Conservation (phyloP, 2,113 vertebrate genomes). For the Syngnathus typhle region DNA sequence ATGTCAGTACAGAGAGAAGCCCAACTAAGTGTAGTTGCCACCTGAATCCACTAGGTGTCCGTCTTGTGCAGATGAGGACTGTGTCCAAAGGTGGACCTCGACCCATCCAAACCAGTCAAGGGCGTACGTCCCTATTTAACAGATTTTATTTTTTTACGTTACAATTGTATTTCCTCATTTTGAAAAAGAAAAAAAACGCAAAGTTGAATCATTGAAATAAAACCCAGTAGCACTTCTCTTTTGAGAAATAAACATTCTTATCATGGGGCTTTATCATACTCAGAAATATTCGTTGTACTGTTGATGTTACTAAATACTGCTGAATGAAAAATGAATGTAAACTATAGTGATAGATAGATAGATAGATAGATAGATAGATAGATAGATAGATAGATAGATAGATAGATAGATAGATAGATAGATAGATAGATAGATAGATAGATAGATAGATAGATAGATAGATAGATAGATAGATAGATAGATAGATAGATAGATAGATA, state of each 20-base stretch:
- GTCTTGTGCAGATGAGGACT: constrained; percentile 46
- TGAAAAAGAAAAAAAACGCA: too few relatives aligned
- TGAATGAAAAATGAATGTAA: not conserved
- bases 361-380: too few relatives aligned
- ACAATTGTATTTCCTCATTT: not conserved
- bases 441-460: too few relatives aligned
- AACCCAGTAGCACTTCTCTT: too few relatives aligned
- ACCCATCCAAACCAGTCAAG: not conserved
- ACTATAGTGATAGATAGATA: not conserved
- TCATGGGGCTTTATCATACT: not conserved
- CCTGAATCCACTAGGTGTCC: constrained; percentile 58
- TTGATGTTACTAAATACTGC: not conserved
- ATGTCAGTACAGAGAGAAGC: not conserved
- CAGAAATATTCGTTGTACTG: not conserved
- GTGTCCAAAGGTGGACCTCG: not conserved
- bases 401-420: too few relatives aligned
- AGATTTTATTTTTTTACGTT: not conserved
- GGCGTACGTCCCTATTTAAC: not conserved
- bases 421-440: too few relatives aligned
- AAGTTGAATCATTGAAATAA: too few relatives aligned
- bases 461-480: too few relatives aligned
- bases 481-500: too few relatives aligned
- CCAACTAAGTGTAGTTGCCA: constrained; percentile 26
- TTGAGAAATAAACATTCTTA: not conserved
- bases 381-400: too few relatives aligned